phyloP scores from a whole-genome alignment of 2,797 vertebrate species.

The Enteromius radiatus region DNA sequence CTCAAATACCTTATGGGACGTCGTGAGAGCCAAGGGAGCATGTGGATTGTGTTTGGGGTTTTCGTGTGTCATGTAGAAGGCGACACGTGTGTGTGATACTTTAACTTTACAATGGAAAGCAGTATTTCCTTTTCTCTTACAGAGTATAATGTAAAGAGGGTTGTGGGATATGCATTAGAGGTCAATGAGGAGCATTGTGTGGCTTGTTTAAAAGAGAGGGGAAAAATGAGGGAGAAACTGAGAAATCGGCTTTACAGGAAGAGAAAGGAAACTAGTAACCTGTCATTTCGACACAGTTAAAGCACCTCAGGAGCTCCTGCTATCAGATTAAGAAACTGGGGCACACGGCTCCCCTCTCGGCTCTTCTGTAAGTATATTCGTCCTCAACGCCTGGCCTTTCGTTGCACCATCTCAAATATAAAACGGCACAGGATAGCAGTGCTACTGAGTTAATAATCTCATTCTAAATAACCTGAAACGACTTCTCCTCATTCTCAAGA shows the following conservation, averaged over 20 bases:
- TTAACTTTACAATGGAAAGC: background rate
- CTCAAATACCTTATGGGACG: conserved; percentile 33
- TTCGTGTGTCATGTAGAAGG: background rate
- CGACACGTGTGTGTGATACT: background rate
- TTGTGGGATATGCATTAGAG: conserved; percentile 43
- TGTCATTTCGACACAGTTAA: conserved; percentile 37
- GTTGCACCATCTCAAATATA: conserved; percentile 33
- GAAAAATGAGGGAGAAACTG: background rate
- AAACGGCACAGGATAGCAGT: background rate
- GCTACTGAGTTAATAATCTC: conserved; percentile 36
- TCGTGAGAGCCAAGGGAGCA: conserved; percentile 3
- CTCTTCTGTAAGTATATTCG: conserved; percentile 32
- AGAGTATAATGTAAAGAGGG: background rate
- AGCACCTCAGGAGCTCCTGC: conserved; percentile 34
- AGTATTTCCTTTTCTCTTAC: background rate
- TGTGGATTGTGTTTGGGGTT: conserved; percentile 15
- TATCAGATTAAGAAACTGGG: conserved; percentile 56
- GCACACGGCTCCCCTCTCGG: conserved; percentile 31
- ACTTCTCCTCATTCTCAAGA: conserved; percentile 13
- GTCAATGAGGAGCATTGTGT: conserved; percentile 41
- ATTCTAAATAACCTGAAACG: conserved; percentile 17
- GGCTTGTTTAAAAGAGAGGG: conserved; percentile 42
- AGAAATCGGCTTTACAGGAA: conserved; percentile 1
- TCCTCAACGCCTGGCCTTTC: conserved; percentile 25
- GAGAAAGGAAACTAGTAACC: conserved; percentile 38